Conservation (phyloP, 2,888 invertebrate species). For the Ectemnius lituratus region DNA sequence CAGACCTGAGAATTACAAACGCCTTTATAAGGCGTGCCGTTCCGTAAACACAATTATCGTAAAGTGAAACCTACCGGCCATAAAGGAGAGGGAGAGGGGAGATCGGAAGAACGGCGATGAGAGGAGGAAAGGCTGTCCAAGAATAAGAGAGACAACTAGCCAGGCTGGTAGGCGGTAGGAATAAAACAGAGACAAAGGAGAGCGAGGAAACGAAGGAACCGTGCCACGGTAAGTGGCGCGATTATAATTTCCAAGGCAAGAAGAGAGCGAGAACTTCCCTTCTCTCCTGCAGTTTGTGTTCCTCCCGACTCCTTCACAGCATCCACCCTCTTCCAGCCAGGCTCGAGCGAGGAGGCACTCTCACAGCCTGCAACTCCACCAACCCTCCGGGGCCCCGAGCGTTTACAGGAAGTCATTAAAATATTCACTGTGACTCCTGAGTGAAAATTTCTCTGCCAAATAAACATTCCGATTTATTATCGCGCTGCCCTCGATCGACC, state of each 20-base stretch:
- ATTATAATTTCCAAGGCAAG: constrained; percentile 70
- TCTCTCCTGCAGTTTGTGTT: constrained; percentile 50
- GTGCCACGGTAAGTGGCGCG: constrained; percentile 67
- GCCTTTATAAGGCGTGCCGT: constrained; percentile 59
- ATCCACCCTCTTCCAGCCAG: neutral
- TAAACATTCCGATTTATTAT: constrained; percentile 52
- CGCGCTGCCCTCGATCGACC: constrained; percentile 5
- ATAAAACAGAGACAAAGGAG: constrained; percentile 20
- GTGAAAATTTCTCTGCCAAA: constrained; percentile 56
- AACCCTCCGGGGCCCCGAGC: constrained; percentile 50
- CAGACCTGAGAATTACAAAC: constrained; percentile 57
- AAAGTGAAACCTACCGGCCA: constrained; percentile 47
- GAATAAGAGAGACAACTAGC: neutral
- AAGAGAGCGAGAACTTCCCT: constrained; percentile 52
- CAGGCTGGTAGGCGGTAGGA: neutral
- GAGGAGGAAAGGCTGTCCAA: constrained; percentile 5
- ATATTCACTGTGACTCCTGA: constrained; percentile 57
- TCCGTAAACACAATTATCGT: constrained; percentile 69
- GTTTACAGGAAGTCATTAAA: constrained; percentile 61
- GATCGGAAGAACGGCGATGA: constrained; percentile 22
- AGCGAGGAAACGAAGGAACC: constrained; percentile 54
- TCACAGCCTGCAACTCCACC: constrained; percentile 45
- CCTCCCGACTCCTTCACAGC: constrained; percentile 37
- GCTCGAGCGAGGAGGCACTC: neutral
- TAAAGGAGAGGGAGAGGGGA: constrained; percentile 19